A percentile compares a stretch with the other conserved stretches of the same genome.
Evolutionary conservation across 1,140 invertebrate genomes (phyloP).

Genomic region (Cheumatopsyche charites): DNA sequence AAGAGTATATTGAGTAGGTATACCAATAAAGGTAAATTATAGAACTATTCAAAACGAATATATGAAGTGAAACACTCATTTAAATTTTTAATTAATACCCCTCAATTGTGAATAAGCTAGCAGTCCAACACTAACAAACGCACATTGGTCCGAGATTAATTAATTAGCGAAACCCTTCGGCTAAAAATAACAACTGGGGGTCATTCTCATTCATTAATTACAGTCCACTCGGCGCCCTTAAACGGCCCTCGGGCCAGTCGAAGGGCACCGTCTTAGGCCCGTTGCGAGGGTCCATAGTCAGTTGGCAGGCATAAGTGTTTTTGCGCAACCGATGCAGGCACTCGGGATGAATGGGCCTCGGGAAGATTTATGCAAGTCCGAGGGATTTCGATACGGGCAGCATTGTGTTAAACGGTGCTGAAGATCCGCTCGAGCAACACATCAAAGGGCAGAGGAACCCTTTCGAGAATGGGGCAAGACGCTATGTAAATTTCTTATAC

Average conservation of each 20-base stretch:
- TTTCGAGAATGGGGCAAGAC: neutral
- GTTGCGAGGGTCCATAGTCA: neutral
- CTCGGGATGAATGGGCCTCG: neutral
- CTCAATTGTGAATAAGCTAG: no score
- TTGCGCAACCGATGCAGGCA: neutral
- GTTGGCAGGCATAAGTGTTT: constrained; percentile 14
- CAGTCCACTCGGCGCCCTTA: constrained; percentile 30
- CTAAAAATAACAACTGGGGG: constrained; percentile 12
- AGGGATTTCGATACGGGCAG: constrained; percentile 21
- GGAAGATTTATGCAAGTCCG: constrained; percentile 22
- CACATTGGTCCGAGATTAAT: constrained; percentile 7
- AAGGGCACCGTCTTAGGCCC: constrained; percentile 9
- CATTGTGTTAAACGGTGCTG: constrained; percentile 25
- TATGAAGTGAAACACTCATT: no score
- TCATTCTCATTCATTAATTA: constrained; percentile 48
- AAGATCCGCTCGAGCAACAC: constrained; percentile 22
- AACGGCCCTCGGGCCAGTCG: neutral
- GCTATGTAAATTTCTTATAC: no score
- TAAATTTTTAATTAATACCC: no score
- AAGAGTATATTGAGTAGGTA: no score
- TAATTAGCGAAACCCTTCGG: constrained; percentile 16
- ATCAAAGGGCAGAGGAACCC: constrained; percentile 9
- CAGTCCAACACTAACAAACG: neutral
- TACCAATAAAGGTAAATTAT: no score
- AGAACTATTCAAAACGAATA: no score